A percentile compares a stretch with the other conserved stretches of the same genome.
phyloP scores from a whole-genome alignment of 2,888 invertebrate species.

The Ligdia adustata region DNA sequence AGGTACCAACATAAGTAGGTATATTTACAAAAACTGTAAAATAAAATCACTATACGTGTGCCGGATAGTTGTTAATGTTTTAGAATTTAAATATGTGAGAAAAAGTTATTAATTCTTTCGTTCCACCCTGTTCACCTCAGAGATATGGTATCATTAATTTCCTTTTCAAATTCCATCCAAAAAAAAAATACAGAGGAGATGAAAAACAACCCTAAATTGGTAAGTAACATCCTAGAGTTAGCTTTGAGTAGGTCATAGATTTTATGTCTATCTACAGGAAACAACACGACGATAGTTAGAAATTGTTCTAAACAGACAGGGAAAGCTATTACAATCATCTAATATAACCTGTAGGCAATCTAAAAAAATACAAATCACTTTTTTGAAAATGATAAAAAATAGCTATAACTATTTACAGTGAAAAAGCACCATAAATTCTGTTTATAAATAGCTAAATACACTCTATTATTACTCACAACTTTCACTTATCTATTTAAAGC shows the following conservation, averaged over 20 bases:
- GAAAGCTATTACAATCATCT: slow-evolving; percentile 35
- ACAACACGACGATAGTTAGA: slow-evolving; percentile 42
- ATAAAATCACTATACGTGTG: too few relatives aligned
- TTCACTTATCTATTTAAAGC: slow-evolving; percentile 74
- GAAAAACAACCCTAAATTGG: neutral
- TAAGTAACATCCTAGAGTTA: neutral
- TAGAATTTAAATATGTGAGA: too few relatives aligned
- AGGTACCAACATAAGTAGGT: too few relatives aligned
- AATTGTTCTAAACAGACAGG: slow-evolving; percentile 35
- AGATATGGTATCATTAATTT: slow-evolving; percentile 56
- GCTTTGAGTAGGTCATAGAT: slow-evolving; percentile 2
- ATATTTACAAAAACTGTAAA: too few relatives aligned
- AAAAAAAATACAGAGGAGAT: neutral
- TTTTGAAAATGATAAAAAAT: slow-evolving; percentile 7
- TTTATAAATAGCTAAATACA: too few relatives aligned
- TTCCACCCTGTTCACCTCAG: slow-evolving; percentile 65
- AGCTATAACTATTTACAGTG: slow-evolving; percentile 39
- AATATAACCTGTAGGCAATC: slow-evolving; percentile 16
- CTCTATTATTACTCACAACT: slow-evolving; percentile 73
- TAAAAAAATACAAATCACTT: slow-evolving; percentile 16
- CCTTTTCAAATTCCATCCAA: slow-evolving; percentile 22
- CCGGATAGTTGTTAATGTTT: too few relatives aligned
- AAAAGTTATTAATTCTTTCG: slow-evolving; percentile 28
- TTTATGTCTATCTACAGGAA: slow-evolving; percentile 41
- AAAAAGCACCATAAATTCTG: slow-evolving; percentile 77